Evolutionary conservation across 2,797 vertebrate genomes (phyloP).

Genomic region (Muscicapa striata): DNA sequence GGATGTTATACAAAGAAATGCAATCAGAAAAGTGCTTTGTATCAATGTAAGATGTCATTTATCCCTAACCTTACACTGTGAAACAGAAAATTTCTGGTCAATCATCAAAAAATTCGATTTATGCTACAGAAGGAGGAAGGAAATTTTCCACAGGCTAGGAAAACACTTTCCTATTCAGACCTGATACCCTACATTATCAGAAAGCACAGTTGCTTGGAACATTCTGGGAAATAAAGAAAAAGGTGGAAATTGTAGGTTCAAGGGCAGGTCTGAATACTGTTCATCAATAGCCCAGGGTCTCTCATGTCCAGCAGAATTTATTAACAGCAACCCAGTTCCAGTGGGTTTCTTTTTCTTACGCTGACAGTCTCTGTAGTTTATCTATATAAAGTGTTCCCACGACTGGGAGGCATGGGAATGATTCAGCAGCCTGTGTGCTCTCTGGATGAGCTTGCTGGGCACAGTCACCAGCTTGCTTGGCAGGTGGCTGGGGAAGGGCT

Average conservation of each 20-base stretch:
- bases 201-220: not conserved
- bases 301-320: not conserved
- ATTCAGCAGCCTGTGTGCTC: not conserved
- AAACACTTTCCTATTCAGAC: not conserved
- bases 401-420: not conserved
- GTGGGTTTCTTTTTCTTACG: not conserved
- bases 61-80: not conserved
- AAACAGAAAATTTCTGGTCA: not conserved
- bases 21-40: not conserved
- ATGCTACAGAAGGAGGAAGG: not conserved
- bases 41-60: not conserved
- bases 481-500: not conserved
- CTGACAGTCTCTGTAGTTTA: not conserved
- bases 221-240: not conserved
- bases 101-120: not conserved
- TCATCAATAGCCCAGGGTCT: not conserved
- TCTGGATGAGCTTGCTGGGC: accelerated
- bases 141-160: not conserved
- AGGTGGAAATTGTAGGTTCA: not conserved
- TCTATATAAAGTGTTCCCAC: not conserved
- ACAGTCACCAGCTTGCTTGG: accelerated
- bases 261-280: not conserved
- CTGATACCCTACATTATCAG: not conserved
- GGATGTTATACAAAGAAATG: not conserved
- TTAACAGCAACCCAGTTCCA: not conserved